These are phyloP conservation scores for Anguilla rostrata DNA, from an alignment of 2,113 vertebrate genomes.

Conservation along the genomic window DNA sequence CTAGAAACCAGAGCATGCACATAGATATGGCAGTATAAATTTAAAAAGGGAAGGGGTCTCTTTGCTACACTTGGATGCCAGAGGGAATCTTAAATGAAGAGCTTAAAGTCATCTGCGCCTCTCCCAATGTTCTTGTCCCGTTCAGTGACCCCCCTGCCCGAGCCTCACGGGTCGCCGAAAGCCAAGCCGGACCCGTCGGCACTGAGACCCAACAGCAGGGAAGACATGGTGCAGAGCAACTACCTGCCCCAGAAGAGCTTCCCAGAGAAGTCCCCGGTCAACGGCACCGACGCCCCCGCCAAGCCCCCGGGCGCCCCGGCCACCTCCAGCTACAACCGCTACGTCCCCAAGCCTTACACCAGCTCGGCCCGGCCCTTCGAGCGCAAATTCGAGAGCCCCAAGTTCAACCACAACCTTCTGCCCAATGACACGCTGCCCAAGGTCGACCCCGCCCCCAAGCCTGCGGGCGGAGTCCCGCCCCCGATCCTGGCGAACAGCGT, in stretches of 20 bases:
- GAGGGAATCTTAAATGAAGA: neutral
- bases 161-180: slow-evolving; percentile 57
- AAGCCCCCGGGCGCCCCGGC: slow-evolving; percentile 60
- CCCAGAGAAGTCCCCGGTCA: slow-evolving; percentile 78
- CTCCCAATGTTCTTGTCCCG: neutral
- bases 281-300: slow-evolving; percentile 74
- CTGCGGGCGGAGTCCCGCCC: slow-evolving; percentile 55
- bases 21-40: too few relatives aligned
- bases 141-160: slow-evolving; percentile 67
- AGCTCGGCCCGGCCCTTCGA: slow-evolving; percentile 83
- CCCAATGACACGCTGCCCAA: slow-evolving; percentile 81
- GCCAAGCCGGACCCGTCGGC: slow-evolving; percentile 72
- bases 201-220: slow-evolving; percentile 69
- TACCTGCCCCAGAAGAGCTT: slow-evolving; percentile 88
- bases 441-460: slow-evolving; percentile 73
- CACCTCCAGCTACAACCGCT: slow-evolving; percentile 76
- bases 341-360: slow-evolving; percentile 81
- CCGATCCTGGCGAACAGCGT: slow-evolving; percentile 58
- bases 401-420: slow-evolving; percentile 97
- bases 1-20: neutral
- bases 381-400: slow-evolving; percentile 96
- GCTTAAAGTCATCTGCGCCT: neutral
- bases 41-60: neutral
- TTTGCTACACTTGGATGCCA: neutral
- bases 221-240: slow-evolving; percentile 81